Conservation (phyloP, 2,888 invertebrate genomes). For the Mystacides longicornis region DNA sequence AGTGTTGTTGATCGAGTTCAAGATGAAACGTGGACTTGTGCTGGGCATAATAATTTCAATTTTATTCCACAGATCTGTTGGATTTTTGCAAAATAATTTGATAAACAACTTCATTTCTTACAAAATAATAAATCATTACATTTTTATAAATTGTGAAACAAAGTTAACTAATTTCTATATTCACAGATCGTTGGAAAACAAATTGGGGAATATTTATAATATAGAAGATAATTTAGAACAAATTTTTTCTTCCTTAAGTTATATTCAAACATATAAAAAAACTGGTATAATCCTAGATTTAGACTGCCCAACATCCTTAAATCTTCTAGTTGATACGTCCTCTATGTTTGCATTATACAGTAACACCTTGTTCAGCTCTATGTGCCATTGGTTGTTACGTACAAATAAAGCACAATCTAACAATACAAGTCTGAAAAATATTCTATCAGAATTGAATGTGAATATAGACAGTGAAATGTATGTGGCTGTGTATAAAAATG, state of each 20-base stretch:
- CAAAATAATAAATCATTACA: slow-evolving; percentile 33
- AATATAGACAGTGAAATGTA: slow-evolving; percentile 45
- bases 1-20: too few species aligned
- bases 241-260: not conserved
- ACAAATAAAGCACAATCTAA: slow-evolving; percentile 30
- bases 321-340: slow-evolving; percentile 14
- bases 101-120: slow-evolving; percentile 34
- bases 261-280: not conserved
- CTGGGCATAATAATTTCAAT: too few species aligned
- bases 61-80: not conserved
- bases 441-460: slow-evolving; percentile 35
- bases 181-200: not conserved
- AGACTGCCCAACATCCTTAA: slow-evolving; percentile 11
- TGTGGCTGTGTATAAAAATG: slow-evolving; percentile 30
- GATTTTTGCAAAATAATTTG: not conserved
- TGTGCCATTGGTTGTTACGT: slow-evolving; percentile 37
- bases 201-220: slow-evolving; percentile 9
- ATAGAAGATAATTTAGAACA: not conserved
- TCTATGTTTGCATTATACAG: not conserved
- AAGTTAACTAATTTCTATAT: slow-evolving; percentile 19
- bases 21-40: too few species aligned
- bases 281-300: slow-evolving; percentile 21
- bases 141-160: slow-evolving; percentile 33
- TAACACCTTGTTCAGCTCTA: slow-evolving; percentile 30
- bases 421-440: slow-evolving; percentile 27